Percentiles rank a stretch among this genome's conserved stretches.
phyloP scores from a whole-genome alignment of 2,113 vertebrate genomes.

The Onychorhynchus coronatus region DNA sequence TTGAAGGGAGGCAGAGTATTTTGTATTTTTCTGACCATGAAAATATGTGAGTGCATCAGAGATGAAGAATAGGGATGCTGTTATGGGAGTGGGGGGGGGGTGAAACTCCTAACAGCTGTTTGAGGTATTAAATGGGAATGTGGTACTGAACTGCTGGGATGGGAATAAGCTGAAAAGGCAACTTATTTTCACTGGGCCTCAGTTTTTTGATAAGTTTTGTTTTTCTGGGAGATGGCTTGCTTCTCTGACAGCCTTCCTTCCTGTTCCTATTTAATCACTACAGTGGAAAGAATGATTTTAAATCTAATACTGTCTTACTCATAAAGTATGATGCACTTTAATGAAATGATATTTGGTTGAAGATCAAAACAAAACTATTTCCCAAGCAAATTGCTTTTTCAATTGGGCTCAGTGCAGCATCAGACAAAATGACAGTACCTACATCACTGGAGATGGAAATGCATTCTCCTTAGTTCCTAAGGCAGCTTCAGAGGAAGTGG shows the following conservation, averaged over 20 bases:
- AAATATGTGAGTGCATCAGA: not conserved
- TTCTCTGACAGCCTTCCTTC: not conserved
- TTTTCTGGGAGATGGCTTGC: not conserved
- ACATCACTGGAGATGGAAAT: not conserved
- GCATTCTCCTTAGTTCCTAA: not conserved
- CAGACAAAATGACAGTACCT: not conserved
- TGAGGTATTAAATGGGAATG: not conserved
- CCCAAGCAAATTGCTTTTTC: slow-evolving; percentile 43
- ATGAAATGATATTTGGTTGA: slow-evolving; percentile 5
- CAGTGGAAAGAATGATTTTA: not conserved
- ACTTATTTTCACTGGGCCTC: not conserved
- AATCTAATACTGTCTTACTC: not conserved
- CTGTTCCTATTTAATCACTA: not conserved
- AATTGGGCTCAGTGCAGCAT: not conserved
- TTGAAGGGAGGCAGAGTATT: slow-evolving; percentile 13
- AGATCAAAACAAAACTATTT: slow-evolving; percentile 50
- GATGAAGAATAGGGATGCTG: not conserved
- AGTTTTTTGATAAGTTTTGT: not conserved
- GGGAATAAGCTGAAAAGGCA: not conserved
- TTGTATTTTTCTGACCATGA: slow-evolving; percentile 18
- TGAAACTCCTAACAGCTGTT: not conserved
- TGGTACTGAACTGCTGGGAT: not conserved
- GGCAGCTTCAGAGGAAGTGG: not conserved
- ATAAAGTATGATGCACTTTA: not conserved
- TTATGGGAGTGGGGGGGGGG: not conserved